These are phyloP conservation scores for Xiphydria camelus DNA, from an alignment of 2,888 invertebrate genomes.

Conservation along the genomic window DNA sequence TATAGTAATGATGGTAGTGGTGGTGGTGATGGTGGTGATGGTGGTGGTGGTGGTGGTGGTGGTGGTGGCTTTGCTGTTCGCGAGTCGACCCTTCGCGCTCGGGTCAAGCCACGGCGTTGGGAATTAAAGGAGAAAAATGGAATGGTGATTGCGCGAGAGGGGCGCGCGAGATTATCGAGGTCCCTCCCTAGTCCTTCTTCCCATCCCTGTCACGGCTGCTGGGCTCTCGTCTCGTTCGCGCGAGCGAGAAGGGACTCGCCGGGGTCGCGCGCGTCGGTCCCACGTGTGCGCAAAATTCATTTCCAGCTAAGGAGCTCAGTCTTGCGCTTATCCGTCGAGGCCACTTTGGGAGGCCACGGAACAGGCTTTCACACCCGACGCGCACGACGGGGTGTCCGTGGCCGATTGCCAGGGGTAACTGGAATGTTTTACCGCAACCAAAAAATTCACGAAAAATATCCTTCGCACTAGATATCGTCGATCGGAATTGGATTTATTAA, in stretches of 20 bases:
- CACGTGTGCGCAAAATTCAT: conserved; percentile 14
- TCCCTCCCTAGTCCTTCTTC: not conserved
- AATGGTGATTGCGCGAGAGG: conserved; percentile 14
- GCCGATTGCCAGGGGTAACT: no score
- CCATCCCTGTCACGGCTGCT: no score
- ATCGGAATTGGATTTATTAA: no score
- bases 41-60: no score
- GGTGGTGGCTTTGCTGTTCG: not conserved
- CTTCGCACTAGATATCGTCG: no score
- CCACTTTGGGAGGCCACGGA: conserved; percentile 8
- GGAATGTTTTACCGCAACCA: no score
- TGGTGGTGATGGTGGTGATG: not conserved
- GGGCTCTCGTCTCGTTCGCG: no score
- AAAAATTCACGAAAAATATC: no score
- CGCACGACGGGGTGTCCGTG: not conserved
- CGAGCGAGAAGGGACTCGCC: not conserved
- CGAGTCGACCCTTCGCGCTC: no score
- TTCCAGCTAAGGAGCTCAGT: conserved; percentile 15
- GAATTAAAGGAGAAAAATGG: conserved; percentile 17
- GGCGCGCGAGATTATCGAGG: conserved; percentile 15
- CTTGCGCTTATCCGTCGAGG: conserved; percentile 14
- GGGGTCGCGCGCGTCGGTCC: not conserved
- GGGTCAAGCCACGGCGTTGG: not conserved
- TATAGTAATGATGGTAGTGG: not conserved
- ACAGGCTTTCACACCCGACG: not conserved